Conservation (phyloP, 1,140 invertebrate genomes). For the Pinna nobilis region DNA sequence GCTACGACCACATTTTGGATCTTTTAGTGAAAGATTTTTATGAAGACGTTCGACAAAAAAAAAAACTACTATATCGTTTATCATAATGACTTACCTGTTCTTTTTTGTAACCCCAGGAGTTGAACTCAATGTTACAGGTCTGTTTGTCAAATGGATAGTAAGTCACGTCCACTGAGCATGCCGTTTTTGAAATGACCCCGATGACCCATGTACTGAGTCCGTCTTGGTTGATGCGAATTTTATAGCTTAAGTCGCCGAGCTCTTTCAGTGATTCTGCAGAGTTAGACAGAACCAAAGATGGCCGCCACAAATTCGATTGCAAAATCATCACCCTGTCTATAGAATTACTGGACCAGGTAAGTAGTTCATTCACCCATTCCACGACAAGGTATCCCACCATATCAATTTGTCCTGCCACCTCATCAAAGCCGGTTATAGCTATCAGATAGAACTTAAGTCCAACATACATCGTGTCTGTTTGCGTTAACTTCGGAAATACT, state of each 20-base stretch:
- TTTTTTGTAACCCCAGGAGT: slow-evolving; percentile 34
- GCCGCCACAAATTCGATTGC: slow-evolving; percentile 36
- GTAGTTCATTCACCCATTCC: slow-evolving; percentile 29
- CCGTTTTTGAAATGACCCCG: slow-evolving; percentile 35
- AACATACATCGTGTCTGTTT: slow-evolving; percentile 22
- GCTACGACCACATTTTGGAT: not conserved
- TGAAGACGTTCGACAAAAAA: not conserved
- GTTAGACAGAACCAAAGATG: slow-evolving; percentile 33
- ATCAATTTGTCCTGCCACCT: slow-evolving; percentile 37
- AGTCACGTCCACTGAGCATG: slow-evolving; percentile 39
- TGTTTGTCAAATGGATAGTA: slow-evolving; percentile 44
- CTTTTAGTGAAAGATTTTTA: not conserved
- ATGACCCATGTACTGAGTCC: slow-evolving; percentile 28
- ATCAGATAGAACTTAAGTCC: slow-evolving; percentile 35
- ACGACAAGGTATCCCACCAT: slow-evolving; percentile 27
- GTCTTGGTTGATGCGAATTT: slow-evolving; percentile 15
- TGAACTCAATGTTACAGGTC: slow-evolving; percentile 30
- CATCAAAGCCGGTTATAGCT: slow-evolving; percentile 38
- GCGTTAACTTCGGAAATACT: slow-evolving; percentile 25
- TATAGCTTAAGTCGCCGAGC: slow-evolving; percentile 29
- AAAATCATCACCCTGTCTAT: slow-evolving; percentile 18
- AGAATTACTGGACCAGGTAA: slow-evolving; percentile 23
- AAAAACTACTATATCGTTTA: not conserved
- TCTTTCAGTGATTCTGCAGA: slow-evolving; percentile 34
- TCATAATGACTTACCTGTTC: slow-evolving; percentile 23